phyloP scores from a whole-genome alignment of 2,797 vertebrate genomes.

The Hoplostethus atlanticus region DNA sequence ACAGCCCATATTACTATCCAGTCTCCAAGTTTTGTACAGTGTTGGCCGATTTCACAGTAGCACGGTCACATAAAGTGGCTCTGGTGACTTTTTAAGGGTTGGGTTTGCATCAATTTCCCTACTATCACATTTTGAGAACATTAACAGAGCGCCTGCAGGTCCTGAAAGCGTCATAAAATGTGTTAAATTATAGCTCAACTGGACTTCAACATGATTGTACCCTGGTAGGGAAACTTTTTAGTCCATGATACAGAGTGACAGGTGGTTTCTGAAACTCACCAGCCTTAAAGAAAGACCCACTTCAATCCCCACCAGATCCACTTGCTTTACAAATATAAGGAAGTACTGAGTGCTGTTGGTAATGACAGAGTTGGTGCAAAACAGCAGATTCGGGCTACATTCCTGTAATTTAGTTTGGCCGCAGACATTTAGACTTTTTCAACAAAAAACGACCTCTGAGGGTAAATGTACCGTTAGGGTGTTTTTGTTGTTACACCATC shows the following conservation, averaged over 20 bases:
- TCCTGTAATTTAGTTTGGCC: conserved; percentile 32
- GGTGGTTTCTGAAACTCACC: conserved; percentile 14
- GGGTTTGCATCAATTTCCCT: background rate
- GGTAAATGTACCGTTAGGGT: conserved; percentile 10
- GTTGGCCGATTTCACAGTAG: background rate
- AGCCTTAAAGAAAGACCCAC: conserved; percentile 7
- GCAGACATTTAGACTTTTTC: conserved; percentile 1
- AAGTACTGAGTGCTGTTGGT: background rate
- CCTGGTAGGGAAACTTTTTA: too few relatives aligned
- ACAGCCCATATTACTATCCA: background rate
- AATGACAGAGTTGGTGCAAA: conserved; percentile 39
- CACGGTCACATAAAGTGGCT: background rate
- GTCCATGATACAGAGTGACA: too few relatives aligned
- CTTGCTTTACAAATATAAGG: conserved; percentile 25
- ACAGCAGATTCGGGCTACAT: conserved; percentile 19
- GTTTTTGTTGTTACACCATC: conserved; percentile 8
- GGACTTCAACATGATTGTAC: too few relatives aligned
- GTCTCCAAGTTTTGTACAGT: too few relatives aligned
- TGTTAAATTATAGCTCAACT: too few relatives aligned
- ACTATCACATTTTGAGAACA: too few relatives aligned
- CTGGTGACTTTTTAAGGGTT: background rate
- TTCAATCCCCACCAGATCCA: conserved; percentile 24
- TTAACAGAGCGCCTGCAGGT: too few relatives aligned
- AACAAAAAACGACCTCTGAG: conserved; percentile 29
- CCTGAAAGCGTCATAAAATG: too few relatives aligned